Conservation (phyloP, 2,113 vertebrate genomes). For the Hylia prasina region DNA sequence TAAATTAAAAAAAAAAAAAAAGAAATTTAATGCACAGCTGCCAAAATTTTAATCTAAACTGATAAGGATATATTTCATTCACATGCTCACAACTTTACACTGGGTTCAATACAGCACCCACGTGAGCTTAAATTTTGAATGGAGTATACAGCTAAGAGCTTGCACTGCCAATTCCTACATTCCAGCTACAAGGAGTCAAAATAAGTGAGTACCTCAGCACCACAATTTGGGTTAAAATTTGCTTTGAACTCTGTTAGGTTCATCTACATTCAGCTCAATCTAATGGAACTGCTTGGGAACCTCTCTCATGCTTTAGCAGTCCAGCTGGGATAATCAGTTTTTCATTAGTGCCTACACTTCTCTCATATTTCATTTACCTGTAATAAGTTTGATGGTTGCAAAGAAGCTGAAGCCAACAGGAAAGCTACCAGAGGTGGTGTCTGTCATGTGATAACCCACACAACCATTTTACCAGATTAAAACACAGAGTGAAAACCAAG, state of each 20-base stretch:
- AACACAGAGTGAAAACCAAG: background rate
- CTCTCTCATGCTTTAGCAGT: background rate
- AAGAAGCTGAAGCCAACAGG: constrained; percentile 16
- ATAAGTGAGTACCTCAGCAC: background rate
- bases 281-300: background rate
- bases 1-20: background rate
- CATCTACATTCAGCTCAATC: background rate
- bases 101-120: background rate
- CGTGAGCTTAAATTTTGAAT: background rate
- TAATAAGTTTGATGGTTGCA: background rate
- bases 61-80: background rate
- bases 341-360: background rate
- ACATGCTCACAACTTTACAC: background rate
- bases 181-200: background rate
- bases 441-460: background rate
- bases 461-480: background rate
- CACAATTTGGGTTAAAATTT: background rate
- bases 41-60: background rate
- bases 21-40: background rate
- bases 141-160: background rate
- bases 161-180: background rate
- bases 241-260: background rate
- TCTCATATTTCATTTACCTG: background rate
- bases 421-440: background rate
- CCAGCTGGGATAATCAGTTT: background rate